These are phyloP conservation scores for Acrocyrtus sp. DNA, from an alignment of 2,888 invertebrate genomes.

Conservation along the genomic window DNA sequence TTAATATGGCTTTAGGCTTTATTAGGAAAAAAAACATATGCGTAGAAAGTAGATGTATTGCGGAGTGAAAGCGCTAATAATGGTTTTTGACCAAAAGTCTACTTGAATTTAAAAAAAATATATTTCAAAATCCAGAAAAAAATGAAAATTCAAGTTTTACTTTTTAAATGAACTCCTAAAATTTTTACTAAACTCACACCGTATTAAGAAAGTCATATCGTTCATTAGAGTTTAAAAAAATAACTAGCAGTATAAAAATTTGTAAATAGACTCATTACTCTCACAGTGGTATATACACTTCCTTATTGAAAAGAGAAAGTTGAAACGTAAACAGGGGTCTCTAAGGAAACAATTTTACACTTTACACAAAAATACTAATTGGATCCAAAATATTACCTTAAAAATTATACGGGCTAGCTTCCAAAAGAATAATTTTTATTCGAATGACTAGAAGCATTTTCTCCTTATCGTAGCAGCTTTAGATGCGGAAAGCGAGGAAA, in stretches of 20 bases:
- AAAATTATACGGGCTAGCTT: conserved; percentile 1
- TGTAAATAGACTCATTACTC: neutral
- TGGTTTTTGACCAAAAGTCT: too few species aligned
- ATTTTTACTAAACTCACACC: conserved; percentile 1
- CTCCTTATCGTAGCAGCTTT: too few species aligned
- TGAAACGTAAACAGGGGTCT: conserved; percentile 43
- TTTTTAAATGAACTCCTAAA: conserved; percentile 1
- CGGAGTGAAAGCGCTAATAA: too few species aligned
- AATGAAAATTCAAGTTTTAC: neutral
- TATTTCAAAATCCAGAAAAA: too few species aligned
- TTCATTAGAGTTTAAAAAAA: neutral
- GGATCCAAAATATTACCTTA: neutral
- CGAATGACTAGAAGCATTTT: too few species aligned
- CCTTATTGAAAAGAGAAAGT: neutral
- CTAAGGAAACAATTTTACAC: conserved; percentile 36
- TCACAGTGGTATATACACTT: neutral
- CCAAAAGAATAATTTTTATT: too few species aligned
- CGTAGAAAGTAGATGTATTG: too few species aligned
- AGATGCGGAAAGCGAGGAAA: too few species aligned
- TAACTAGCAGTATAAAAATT: too few species aligned
- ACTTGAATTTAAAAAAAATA: too few species aligned
- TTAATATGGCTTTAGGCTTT: too few species aligned
- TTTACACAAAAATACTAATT: neutral
- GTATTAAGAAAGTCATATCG: conserved; percentile 35
- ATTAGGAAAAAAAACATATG: too few species aligned